Evolutionary conservation across 2,113 vertebrate species (phyloP), one percentile per base, ranked within the genome.

Genomic region (Zosterops japonicus): DNA sequence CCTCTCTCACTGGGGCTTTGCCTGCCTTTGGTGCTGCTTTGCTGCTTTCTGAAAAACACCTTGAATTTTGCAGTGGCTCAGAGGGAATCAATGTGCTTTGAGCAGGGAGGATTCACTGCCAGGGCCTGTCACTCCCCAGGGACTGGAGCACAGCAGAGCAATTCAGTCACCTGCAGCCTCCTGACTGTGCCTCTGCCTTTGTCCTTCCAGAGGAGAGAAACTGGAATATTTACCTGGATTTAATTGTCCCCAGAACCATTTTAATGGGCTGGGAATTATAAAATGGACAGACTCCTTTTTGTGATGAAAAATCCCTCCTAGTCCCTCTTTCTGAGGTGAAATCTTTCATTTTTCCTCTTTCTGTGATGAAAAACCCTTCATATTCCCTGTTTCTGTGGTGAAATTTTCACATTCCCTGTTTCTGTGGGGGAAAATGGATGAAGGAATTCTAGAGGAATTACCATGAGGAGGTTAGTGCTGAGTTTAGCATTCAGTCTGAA

Each of bases 161-260:
- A 27, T 87, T 92, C 86, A 49, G 74, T 57, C 60, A 92, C 88
- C 83, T 94, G 90, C 86, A 93, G 44, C 83, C 82, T 72, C 72
- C 94, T 96, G 90, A 46, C 59, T 94, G 69, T 82, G 87, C 50
- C 83, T 49, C 19, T 95, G 92, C 83, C 91, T 93, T 94, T 97
- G 89, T 96, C 88, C 78, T 87, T 92, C 50, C 52, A 64, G 39
- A 83, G 92, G 56, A 89, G 56, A 92, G 41, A 65, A 89, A 5
- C 11, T 29, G 60, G 29, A 63, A 89, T 61, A 46, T 76, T 50
- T 82, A 53, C 49, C 35, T 90, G 72, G 46, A 41, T 71, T 68
- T 88, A 41, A 68, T 75, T 93, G 22, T 82, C 28, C 87, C 2
- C 9, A 95, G 52, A 82, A 77, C 17, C 65, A 33, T 46, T 85